Percentiles rank a stretch among this genome's conserved stretches.
Evolutionary conservation across 1,140 invertebrate species (phyloP).

Genomic region (Pectinophora gossypiella): DNA sequence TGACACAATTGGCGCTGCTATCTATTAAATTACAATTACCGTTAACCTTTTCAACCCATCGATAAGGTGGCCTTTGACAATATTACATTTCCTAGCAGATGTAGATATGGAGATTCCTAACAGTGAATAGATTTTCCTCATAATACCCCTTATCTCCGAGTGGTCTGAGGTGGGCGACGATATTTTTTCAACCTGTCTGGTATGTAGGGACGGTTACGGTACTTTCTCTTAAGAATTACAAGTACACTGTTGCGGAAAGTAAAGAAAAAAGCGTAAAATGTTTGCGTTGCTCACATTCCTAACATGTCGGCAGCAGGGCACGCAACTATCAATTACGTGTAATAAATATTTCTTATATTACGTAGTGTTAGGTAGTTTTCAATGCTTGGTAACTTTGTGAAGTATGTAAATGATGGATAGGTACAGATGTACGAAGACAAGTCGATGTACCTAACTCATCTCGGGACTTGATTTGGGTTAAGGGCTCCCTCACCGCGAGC

Average conservation of each 20-base stretch:
- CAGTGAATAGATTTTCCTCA: neutral
- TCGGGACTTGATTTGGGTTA: too few relatives aligned
- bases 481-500: too few relatives aligned
- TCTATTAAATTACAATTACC: neutral
- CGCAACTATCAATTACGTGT: too few relatives aligned
- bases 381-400: neutral
- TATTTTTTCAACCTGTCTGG: conserved; percentile 17
- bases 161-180: neutral
- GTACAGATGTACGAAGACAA: too few relatives aligned
- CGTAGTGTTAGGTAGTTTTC: neutral
- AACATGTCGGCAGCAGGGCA: too few relatives aligned
- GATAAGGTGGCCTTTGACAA: neutral
- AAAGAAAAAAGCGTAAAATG: neutral
- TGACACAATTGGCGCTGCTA: neutral
- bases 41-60: neutral
- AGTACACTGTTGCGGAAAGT: neutral
- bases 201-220: conserved; percentile 36
- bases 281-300: too few relatives aligned
- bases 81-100: neutral
- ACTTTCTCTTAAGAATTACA: conserved; percentile 6
- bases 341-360: neutral
- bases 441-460: too few relatives aligned
- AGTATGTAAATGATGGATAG: too few relatives aligned
- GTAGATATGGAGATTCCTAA: neutral
- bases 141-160: neutral